Percentiles rank a stretch among this genome's conserved stretches.
These are phyloP conservation scores for Nerophis ophidion DNA, from an alignment of 2,113 vertebrate genomes.

Conservation along the genomic window DNA sequence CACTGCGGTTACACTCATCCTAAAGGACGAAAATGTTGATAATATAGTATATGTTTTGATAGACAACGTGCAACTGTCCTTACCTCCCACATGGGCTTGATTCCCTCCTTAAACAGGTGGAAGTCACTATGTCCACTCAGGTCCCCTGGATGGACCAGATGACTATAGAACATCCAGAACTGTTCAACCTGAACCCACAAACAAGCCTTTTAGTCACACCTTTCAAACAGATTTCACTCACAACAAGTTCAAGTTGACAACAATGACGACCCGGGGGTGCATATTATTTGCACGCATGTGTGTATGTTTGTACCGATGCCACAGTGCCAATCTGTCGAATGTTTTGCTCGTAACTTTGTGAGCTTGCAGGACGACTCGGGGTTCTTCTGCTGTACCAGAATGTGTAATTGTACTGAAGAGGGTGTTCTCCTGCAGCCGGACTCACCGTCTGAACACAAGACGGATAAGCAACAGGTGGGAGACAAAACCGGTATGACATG, in stretches of 20 bases:
- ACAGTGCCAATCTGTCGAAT: conserved; percentile 71
- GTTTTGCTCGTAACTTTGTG: conserved; percentile 74
- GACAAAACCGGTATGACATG: neutral
- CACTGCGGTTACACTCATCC: conserved; percentile 71
- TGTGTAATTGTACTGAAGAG: conserved; percentile 73
- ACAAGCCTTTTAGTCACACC: neutral
- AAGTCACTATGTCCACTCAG: conserved; percentile 73
- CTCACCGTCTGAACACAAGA: conserved; percentile 26
- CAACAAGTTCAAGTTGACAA: neutral
- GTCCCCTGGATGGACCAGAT: conserved; percentile 69
- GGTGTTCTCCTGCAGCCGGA: conserved; percentile 63
- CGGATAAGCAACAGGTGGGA: neutral
- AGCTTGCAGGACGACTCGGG: conserved; percentile 65
- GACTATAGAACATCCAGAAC: conserved; percentile 75
- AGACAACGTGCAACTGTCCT: neutral
- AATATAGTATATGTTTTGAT: neutral
- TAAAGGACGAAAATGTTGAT: conserved; percentile 10
- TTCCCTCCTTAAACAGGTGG: conserved; percentile 67
- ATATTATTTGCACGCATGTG: too few species aligned
- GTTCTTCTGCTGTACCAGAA: conserved; percentile 73
- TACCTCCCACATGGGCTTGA: conserved; percentile 61
- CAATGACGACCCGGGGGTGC: neutral
- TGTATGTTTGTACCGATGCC: conserved; percentile 53
- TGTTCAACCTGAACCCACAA: conserved; percentile 66
- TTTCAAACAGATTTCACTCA: too few species aligned